Percentiles rank a stretch among this genome's conserved stretches.
These are phyloP conservation scores for Hecatera dysodea DNA, from an alignment of 2,888 invertebrate genomes.

Conservation along the genomic window DNA sequence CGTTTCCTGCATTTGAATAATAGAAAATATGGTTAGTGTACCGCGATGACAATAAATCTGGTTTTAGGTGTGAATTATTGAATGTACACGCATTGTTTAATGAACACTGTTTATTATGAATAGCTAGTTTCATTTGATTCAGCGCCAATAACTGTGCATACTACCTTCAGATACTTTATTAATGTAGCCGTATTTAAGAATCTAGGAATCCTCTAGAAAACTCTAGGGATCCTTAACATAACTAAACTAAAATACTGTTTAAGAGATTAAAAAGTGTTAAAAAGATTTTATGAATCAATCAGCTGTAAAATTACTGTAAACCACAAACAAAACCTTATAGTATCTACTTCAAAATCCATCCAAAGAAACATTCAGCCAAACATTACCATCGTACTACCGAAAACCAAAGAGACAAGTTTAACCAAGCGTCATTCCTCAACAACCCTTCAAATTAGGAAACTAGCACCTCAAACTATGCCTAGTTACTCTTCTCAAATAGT, in stretches of 20 bases:
- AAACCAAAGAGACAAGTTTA: conserved; percentile 20
- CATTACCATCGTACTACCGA: neutral
- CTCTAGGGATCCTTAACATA: too few relatives aligned
- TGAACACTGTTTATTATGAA: conserved; percentile 36
- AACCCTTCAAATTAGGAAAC: conserved; percentile 41
- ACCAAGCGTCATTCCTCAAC: conserved; percentile 33
- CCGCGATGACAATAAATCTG: conserved; percentile 62
- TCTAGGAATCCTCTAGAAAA: too few relatives aligned
- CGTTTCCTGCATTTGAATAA: conserved; percentile 66
- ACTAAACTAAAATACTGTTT: too few relatives aligned
- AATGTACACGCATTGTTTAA: conserved; percentile 58
- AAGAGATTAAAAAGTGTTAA: too few relatives aligned
- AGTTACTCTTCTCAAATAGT: conserved; percentile 53
- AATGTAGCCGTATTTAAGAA: neutral
- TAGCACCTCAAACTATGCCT: conserved; percentile 44
- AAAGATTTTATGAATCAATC: too few relatives aligned
- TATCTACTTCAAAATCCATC: neutral
- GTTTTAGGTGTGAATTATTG: conserved; percentile 65
- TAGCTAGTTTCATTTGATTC: conserved; percentile 45
- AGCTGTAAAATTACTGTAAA: too few relatives aligned
- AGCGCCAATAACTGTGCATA: conserved; percentile 27
- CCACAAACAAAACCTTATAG: neutral
- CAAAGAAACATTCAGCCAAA: neutral
- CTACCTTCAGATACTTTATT: conserved; percentile 3
- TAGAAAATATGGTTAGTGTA: conserved; percentile 64